Base-by-base conservation (phyloP, 2,888 invertebrate genomes). In the Mallateleia sp. region DNA sequence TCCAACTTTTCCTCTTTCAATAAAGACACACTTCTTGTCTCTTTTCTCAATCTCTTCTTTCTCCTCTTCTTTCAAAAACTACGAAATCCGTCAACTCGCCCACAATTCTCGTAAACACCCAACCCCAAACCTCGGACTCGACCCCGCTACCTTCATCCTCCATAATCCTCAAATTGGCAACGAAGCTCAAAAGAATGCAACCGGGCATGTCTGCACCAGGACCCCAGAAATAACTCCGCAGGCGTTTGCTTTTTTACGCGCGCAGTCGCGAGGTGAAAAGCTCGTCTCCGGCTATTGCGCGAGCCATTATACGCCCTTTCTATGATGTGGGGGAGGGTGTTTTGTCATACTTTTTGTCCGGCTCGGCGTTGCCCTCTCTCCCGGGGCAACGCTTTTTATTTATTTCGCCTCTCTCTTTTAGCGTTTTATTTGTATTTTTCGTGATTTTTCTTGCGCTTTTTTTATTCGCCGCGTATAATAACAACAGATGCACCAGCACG, bases 401-500 rank as follows among this genome's bases (percentile, higher is more conserved):
- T 67, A 75, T 72, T 87, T 81, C 84, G 67, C 54, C 64, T 47
- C 11, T 24, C 50, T 38, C 56, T 67, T 52, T 69, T 52, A 54
- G 42, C 20, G 58, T 66, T 77, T 78, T 84, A 84, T 84, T 84
- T 84, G 78, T 84, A 78, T 78, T 62, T 66, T 47, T 66, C 66
- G 67, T 78, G 72, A 84, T 74, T 62, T 71, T 82, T 77, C 71
- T 66, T 18, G 54, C 56, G 45, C 56, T 32, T 64, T 67, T 82
- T 47, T 60, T 75, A 69, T 24, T 58, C 69, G 50, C 78, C 85
- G 80, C 90, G 89, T 92, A 91, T 91, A 91, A 93, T 92, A 92
- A 93, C 90, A 82, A 88, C 79, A 81, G 89, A 85, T 83, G 89
- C 90, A 95, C 95, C 94, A 93, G 89, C 94, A 89, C 92, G 85